phyloP scores from a whole-genome alignment of 2,888 invertebrate species.

The Pteria penguin region DNA sequence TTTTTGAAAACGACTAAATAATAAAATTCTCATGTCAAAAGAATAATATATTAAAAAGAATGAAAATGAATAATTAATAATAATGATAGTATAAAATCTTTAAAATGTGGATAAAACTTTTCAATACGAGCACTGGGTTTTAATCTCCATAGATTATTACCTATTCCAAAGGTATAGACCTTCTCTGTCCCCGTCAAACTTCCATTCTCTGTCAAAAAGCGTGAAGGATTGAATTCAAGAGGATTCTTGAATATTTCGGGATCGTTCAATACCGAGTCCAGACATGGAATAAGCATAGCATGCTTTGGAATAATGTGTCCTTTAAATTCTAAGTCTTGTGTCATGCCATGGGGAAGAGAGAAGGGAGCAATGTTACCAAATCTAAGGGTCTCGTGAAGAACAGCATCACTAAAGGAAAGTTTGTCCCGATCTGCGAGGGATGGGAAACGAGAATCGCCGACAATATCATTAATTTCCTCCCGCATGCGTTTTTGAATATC shows the following conservation, averaged over 20 bases:
- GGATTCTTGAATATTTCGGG: slow-evolving; percentile 4
- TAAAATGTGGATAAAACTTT: too few species aligned
- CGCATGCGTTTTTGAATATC: slow-evolving; percentile 1
- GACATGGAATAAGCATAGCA: neutral
- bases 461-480: slow-evolving; percentile 5
- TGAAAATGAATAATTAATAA: too few species aligned
- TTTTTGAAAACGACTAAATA: too few species aligned
- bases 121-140: too few species aligned
- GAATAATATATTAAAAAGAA: too few species aligned
- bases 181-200: neutral
- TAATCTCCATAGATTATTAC: too few species aligned
- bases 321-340: neutral
- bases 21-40: too few species aligned
- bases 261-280: neutral
- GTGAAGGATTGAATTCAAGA: neutral
- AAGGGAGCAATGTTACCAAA: neutral
- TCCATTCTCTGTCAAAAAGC: slow-evolving; percentile 9
- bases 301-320: slow-evolving; percentile 11
- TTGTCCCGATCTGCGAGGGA: neutral
- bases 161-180: slow-evolving; percentile 1
- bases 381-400: neutral
- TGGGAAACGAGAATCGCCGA: neutral
- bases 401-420: slow-evolving; percentile 8
- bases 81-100: too few species aligned
- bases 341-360: neutral